These are phyloP conservation scores for Netelia fuscicornis DNA, from an alignment of 2,888 invertebrate species.

Conservation along the genomic window DNA sequence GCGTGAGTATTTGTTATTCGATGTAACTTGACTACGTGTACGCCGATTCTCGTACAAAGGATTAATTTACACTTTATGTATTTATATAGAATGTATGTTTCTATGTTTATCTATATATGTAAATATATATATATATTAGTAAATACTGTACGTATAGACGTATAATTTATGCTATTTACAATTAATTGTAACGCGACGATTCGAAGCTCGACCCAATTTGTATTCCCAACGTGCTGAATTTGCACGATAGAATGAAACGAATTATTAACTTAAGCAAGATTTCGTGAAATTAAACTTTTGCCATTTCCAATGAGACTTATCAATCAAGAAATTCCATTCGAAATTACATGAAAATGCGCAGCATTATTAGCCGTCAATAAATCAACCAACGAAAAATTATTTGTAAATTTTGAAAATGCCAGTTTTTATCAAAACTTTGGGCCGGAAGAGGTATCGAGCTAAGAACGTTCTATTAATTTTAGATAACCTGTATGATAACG, in stretches of 20 bases:
- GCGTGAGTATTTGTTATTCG: constrained; percentile 34
- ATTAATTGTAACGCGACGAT: constrained; percentile 33
- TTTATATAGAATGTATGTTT: constrained; percentile 53
- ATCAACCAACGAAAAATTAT: not conserved
- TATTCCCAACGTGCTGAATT: constrained; percentile 2
- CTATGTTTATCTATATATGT: constrained; percentile 58
- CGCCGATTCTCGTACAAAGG: constrained; percentile 34
- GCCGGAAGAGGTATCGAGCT: not conserved
- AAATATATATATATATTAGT: constrained; percentile 57
- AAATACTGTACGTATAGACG: constrained; percentile 48
- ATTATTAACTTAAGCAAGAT: not conserved
- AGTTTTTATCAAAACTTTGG: not conserved
- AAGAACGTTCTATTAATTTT: not conserved
- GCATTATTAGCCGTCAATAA: not conserved
- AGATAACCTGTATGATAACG: constrained; percentile 18
- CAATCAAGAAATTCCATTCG: not conserved
- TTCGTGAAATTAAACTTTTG: not conserved
- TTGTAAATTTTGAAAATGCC: not conserved
- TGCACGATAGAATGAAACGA: not conserved
- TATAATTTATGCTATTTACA: constrained; percentile 61
- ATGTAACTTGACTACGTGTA: constrained; percentile 45
- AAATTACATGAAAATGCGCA: not conserved
- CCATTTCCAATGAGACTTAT: not conserved
- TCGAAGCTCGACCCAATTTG: constrained; percentile 23
- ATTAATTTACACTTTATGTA: constrained; percentile 46